Percentiles rank a stretch among this genome's conserved stretches.
Conservation (phyloP, 2,113 vertebrate genomes). For the Ptilorrhoa leucosticta region DNA sequence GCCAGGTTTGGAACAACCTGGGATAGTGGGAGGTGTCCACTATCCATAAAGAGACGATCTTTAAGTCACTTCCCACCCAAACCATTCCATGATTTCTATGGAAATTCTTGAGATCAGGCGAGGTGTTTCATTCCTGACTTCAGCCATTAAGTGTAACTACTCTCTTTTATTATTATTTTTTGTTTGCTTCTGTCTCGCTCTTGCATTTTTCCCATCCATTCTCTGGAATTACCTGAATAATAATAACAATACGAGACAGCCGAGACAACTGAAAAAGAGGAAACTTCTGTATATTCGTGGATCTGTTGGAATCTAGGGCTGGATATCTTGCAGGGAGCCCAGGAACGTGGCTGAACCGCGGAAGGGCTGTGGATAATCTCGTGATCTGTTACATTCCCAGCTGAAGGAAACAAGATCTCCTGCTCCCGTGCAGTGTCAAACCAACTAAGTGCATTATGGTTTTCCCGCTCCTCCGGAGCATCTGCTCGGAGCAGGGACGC, state of each 20-base stretch:
- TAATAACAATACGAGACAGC: not conserved
- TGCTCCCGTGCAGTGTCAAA: not conserved
- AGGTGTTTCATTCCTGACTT: not conserved
- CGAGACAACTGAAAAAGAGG: not conserved
- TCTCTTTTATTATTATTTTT: not conserved
- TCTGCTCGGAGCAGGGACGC: not conserved
- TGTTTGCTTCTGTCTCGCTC: not conserved
- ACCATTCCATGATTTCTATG: not conserved
- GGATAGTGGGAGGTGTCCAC: not conserved
- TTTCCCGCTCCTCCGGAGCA: not conserved
- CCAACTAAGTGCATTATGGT: not conserved
- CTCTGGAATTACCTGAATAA: not conserved
- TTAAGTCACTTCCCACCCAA: not conserved
- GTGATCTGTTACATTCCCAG: not conserved
- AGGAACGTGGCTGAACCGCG: rapidly evolving
- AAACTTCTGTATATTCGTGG: rapidly evolving
- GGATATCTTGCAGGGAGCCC: not conserved
- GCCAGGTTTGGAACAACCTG: not conserved
- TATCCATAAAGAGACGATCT: not conserved
- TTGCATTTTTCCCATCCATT: not conserved
- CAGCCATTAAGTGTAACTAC: not conserved
- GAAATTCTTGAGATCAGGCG: not conserved
- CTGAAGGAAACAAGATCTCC: conserved; percentile 16
- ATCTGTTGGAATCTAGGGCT: not conserved
- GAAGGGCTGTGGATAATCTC: not conserved